A percentile compares a stretch with the other conserved stretches of the same genome.
phyloP scores from a whole-genome alignment of 2,113 vertebrate species.

The Melanostigma gelatinosum region DNA sequence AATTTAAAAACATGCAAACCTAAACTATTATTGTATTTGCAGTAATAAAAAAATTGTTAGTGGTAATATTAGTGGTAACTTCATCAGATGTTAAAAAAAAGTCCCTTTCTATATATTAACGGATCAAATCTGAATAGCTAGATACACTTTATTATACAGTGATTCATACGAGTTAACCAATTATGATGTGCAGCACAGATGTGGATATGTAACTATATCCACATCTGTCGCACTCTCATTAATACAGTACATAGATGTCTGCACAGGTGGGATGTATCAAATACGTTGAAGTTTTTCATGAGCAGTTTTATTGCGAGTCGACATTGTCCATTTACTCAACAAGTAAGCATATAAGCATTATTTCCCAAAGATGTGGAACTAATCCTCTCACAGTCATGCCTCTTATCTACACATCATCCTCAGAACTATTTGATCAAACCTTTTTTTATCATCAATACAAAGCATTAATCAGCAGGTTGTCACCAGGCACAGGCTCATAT shows the following conservation, averaged over 20 bases:
- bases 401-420: background rate
- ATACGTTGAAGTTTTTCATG: background rate
- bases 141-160: too few relatives aligned
- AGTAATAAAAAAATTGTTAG: background rate
- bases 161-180: background rate
- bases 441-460: background rate
- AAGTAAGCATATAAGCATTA: background rate
- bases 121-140: background rate
- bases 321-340: background rate
- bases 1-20: background rate
- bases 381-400: background rate
- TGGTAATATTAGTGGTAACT: background rate
- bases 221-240: background rate
- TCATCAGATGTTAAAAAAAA: background rate
- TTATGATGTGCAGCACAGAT: background rate
- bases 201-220: too few relatives aligned
- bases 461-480: background rate
- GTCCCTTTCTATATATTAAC: too few relatives aligned
- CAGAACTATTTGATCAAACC: background rate
- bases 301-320: background rate
- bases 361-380: background rate
- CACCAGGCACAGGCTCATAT: background rate
- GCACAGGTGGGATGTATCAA: background rate
- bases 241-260: background rate
- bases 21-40: background rate